Conservation (phyloP, 1,140 invertebrate genomes). For the Delia radicum region DNA sequence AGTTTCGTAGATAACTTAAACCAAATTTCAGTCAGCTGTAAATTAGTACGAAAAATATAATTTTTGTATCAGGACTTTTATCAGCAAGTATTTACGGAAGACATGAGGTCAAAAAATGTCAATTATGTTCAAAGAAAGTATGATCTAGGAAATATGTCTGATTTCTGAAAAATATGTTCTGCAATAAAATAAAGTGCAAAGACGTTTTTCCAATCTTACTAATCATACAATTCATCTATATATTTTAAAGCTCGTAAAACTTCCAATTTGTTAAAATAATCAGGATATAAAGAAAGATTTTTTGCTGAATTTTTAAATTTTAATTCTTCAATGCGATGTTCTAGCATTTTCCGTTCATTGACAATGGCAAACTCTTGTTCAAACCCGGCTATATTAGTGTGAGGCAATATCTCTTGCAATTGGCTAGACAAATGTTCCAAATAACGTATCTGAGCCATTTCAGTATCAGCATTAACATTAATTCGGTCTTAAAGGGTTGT, state of each 20-base stretch:
- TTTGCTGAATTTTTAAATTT: conserved; percentile 79
- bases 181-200: no score
- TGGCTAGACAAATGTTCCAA: conserved; percentile 51
- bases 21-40: no score
- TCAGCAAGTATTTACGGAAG: no score
- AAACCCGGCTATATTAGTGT: conserved; percentile 60
- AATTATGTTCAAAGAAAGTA: no score
- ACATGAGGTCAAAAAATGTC: no score
- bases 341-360: conserved; percentile 70
- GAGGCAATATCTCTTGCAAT: conserved; percentile 44
- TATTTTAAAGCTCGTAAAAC: conserved; percentile 80
- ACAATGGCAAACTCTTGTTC: conserved; percentile 73
- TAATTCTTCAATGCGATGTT: conserved; percentile 70
- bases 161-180: no score
- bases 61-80: no score
- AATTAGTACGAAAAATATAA: no score
- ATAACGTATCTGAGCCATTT: conserved; percentile 43
- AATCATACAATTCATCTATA: conserved; percentile 69
- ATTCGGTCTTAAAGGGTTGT: no score
- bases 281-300: conserved; percentile 81
- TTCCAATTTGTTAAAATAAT: conserved; percentile 81
- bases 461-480: conserved; percentile 50
- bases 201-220: no score
- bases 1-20: no score
- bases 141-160: no score